Base-by-base conservation (phyloP, 1,140 invertebrate species). In the Drosophila burlai region DNA sequence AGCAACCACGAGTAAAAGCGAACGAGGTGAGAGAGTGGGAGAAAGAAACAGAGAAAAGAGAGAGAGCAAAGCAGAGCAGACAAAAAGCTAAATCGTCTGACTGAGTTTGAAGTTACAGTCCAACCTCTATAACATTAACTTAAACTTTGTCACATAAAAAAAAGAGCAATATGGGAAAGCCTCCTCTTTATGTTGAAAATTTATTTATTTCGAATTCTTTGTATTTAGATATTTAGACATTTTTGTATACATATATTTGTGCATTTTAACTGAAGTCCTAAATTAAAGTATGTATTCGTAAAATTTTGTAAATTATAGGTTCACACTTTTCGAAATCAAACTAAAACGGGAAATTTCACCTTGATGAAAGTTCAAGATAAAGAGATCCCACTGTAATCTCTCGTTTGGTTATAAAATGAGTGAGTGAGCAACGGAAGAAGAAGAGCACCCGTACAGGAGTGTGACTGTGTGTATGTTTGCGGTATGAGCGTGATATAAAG, bases 41-140 rank as follows among this genome's bases (percentile, higher is more conserved):
- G 18, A 55, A 55, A 24, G 34, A 55, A 55, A 38, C 21, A 55
- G 34, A 52, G 21, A 16, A 36, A 3, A 36, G 34, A 18, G 29
- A 40, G 54, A 55, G 34, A 40, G 29, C 49, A 52, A 31, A 52
- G 46, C 34, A 67, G 63, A 73, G 64, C 68, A 78, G 82, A 85
- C 79, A 82, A 87, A 65, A 86, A 66, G 76, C 83, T 76, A 87
- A 86, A 79, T 8, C 71, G 83, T 87, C 83, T 77, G 78, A 83
- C 67, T 60, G 57, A 76, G 71, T 69, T 42, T n/a, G 34, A 11
- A 46, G 34, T 38, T 64, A 67, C 65, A 64, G 65, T 67, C 43
- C 2, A 8, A 29, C 59, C 24, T 66, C 13, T 4, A 13, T 13
- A 16, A 2, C 4, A 10, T n/a, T 15, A 18, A 54, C 24, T 13